Conservation (phyloP, 2,888 invertebrate genomes). For the Dryocosmus kuriphilus region DNA sequence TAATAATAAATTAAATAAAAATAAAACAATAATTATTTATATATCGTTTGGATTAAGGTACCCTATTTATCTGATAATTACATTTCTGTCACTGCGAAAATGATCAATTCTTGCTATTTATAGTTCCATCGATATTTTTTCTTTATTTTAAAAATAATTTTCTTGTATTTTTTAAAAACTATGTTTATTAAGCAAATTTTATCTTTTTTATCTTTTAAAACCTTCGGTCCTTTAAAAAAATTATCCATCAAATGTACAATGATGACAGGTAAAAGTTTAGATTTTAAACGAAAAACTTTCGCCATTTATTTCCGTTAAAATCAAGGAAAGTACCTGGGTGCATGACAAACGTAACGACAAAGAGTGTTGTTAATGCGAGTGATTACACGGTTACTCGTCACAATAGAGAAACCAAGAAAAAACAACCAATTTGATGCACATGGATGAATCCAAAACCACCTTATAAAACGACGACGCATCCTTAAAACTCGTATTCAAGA, state of each 20-base stretch:
- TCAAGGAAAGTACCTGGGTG: conserved; percentile 57
- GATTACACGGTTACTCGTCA: conserved; percentile 58
- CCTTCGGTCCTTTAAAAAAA: not conserved
- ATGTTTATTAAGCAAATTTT: too few relatives aligned
- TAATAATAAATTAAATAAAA: too few relatives aligned
- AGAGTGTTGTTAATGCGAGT: conserved; percentile 57
- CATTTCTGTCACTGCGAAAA: too few relatives aligned
- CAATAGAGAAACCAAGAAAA: conserved; percentile 67
- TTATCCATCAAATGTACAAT: not conserved
- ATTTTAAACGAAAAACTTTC: conserved; percentile 62
- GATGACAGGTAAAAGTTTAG: conserved; percentile 63
- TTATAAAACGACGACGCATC: conserved; percentile 24
- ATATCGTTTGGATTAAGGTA: too few relatives aligned
- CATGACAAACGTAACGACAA: conserved; percentile 46
- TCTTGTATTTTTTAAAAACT: too few relatives aligned
- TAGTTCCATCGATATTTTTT: too few relatives aligned
- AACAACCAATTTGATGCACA: conserved; percentile 45
- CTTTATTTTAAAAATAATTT: too few relatives aligned
- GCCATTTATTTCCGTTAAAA: conserved; percentile 70
- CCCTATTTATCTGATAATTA: too few relatives aligned
- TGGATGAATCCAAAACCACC: conserved; percentile 10
- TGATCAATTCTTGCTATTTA: too few relatives aligned
- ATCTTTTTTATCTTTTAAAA: too few relatives aligned
- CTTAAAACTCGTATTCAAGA: conserved; percentile 8
- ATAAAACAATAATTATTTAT: too few relatives aligned